A percentile compares a stretch with the other conserved stretches of the same genome.
Conservation (phyloP, 1,140 invertebrate species). For the Trichonephila inaurata region DNA sequence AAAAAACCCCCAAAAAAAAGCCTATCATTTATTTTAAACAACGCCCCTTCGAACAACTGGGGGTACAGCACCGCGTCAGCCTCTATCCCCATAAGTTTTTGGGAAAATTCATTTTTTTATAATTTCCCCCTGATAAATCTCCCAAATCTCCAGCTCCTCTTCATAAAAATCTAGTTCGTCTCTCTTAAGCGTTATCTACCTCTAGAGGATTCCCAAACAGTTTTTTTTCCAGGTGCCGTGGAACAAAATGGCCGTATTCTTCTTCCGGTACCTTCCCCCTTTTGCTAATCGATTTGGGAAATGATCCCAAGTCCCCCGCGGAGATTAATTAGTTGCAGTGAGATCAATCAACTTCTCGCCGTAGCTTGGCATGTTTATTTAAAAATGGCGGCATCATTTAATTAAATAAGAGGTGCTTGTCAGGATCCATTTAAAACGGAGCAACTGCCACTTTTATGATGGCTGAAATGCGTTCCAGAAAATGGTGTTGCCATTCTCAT, state of each 20-base stretch:
- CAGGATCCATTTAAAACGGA: background rate
- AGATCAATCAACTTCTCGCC: constrained; percentile 60
- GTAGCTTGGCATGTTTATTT: constrained; percentile 44
- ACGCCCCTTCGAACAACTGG: too few species aligned
- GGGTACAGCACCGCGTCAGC: too few species aligned
- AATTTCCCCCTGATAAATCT: constrained; percentile 16
- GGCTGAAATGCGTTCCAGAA: background rate
- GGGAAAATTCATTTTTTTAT: constrained; percentile 28
- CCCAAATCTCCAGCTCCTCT: background rate
- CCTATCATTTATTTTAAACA: too few species aligned
- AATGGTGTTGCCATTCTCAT: too few species aligned
- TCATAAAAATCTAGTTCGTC: background rate
- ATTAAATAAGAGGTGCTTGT: constrained; percentile 52
- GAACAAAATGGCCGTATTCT: constrained; percentile 12
- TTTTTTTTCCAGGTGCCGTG: background rate
- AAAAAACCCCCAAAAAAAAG: too few species aligned
- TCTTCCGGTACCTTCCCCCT: background rate
- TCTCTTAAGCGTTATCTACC: background rate
- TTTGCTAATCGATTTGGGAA: constrained; percentile 32
- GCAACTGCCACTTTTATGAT: constrained; percentile 21
- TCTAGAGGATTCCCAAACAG: background rate
- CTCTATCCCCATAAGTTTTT: too few species aligned
- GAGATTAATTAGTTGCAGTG: constrained; percentile 55
- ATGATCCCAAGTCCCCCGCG: constrained; percentile 11
- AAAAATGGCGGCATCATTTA: constrained; percentile 55